phyloP scores from a whole-genome alignment of 1,140 invertebrate species.

The Drosophila punjabiensis region DNA sequence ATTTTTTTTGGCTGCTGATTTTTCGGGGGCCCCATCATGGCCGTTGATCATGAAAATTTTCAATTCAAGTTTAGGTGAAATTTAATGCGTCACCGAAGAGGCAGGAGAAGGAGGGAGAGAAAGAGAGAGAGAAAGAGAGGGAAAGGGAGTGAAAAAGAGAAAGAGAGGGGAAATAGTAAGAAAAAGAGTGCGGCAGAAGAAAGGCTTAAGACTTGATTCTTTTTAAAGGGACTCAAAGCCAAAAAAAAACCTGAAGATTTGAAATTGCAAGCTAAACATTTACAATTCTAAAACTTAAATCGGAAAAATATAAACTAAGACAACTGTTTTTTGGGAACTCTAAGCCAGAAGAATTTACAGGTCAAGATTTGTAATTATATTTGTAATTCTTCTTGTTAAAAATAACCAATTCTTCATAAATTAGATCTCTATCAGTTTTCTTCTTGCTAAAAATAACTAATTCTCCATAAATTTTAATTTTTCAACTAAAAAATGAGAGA shows the following conservation, averaged over 20 bases:
- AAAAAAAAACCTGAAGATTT: no score
- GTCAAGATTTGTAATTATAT: neutral
- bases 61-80: constrained; percentile 84
- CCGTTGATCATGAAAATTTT: constrained; percentile 83
- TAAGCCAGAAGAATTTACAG: neutral
- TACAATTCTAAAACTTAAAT: no score
- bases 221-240: neutral
- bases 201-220: neutral
- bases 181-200: neutral
- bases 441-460: neutral
- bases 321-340: no score
- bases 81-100: constrained; percentile 61
- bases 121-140: neutral
- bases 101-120: constrained; percentile 7
- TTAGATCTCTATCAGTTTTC: no score
- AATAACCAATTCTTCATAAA: no score
- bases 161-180: neutral
- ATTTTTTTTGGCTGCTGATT: constrained; percentile 7
- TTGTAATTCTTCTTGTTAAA: neutral
- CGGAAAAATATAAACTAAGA: no score
- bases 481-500: no score
- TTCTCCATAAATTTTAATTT: neutral
- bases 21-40: constrained; percentile 57
- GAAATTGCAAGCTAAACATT: no score
- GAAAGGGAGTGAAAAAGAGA: neutral